Percentiles rank a stretch among this genome's conserved stretches.
These are phyloP conservation scores for Chrysogorgia sp. DNA, from an alignment of 92 coral and sea anemone species.

Conservation along the genomic window DNA sequence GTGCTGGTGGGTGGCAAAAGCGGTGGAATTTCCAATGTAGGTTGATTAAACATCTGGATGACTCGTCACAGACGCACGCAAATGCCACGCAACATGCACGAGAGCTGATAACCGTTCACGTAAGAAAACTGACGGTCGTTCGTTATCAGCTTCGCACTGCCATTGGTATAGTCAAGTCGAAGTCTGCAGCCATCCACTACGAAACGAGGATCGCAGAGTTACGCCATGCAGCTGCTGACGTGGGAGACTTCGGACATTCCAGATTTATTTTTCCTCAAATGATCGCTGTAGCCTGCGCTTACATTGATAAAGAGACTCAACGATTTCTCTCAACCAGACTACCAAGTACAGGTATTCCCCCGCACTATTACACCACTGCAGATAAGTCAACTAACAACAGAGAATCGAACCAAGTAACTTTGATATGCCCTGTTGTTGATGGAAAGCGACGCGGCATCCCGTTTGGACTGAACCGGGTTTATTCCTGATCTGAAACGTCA, in stretches of 20 bases:
- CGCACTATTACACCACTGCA: background rate
- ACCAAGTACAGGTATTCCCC: conserved; percentile 1
- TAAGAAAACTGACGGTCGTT: conserved; percentile 2
- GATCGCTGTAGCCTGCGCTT: no score
- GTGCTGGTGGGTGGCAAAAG: conserved; percentile 6
- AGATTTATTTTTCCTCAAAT: no score
- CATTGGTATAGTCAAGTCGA: no score
- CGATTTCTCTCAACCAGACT: no score
- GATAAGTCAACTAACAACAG: conserved; percentile 4
- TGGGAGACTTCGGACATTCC: no score
- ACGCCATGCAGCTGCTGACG: no score
- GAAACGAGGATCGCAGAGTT: no score
- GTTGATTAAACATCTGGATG: background rate
- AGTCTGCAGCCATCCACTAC: no score
- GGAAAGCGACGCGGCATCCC: background rate
- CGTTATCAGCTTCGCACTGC: no score
- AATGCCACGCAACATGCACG: background rate
- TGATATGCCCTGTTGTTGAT: background rate
- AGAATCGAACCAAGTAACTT: background rate
- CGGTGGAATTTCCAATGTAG: conserved; percentile 3
- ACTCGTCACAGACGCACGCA: conserved; percentile 3
- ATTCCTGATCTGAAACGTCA: background rate
- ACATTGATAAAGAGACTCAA: no score
- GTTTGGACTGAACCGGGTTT: background rate
- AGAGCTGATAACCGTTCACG: background rate